Percentiles rank a stretch among this genome's conserved stretches.
Evolutionary conservation across 2,113 vertebrate species (phyloP).

Genomic region (Lycaon pictus): DNA sequence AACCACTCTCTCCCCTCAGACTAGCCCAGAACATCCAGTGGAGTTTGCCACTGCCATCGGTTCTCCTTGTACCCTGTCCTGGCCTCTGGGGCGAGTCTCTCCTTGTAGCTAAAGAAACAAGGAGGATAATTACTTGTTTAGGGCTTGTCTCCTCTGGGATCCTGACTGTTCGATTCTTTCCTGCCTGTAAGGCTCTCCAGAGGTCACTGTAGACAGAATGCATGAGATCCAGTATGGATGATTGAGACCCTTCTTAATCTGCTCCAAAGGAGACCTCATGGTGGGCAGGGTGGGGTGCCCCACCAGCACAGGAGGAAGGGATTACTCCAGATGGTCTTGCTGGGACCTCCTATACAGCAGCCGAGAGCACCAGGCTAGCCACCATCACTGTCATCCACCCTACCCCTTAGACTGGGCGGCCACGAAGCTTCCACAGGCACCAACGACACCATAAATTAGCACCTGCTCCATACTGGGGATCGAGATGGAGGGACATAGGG

Average conservation of each 20-base stretch:
- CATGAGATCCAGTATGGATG: rapidly evolving
- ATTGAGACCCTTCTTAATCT: rapidly evolving
- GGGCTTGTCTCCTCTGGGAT: neutral
- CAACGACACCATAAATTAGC: rapidly evolving
- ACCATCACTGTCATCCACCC: rapidly evolving
- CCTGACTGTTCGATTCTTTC: neutral
- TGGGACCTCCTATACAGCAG: neutral
- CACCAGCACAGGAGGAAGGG: neutral
- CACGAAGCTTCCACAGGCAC: neutral
- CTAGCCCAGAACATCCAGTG: rapidly evolving
- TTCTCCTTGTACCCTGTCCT: neutral
- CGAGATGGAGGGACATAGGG: neutral
- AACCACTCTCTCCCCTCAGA: neutral
- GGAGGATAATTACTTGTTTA: neutral
- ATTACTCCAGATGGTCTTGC: rapidly evolving
- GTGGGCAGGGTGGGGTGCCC: rapidly evolving
- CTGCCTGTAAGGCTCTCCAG: neutral
- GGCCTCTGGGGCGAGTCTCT: neutral
- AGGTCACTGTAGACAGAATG: neutral
- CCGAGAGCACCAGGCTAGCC: rapidly evolving
- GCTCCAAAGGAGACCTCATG: neutral
- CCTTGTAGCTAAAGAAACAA: neutral
- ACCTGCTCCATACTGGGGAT: rapidly evolving
- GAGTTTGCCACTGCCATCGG: rapidly evolving
- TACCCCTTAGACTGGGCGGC: neutral